A percentile compares a stretch with the other conserved stretches of the same genome.
Conservation (phyloP, 2,888 invertebrate species). For the Tiliacea citrago region DNA sequence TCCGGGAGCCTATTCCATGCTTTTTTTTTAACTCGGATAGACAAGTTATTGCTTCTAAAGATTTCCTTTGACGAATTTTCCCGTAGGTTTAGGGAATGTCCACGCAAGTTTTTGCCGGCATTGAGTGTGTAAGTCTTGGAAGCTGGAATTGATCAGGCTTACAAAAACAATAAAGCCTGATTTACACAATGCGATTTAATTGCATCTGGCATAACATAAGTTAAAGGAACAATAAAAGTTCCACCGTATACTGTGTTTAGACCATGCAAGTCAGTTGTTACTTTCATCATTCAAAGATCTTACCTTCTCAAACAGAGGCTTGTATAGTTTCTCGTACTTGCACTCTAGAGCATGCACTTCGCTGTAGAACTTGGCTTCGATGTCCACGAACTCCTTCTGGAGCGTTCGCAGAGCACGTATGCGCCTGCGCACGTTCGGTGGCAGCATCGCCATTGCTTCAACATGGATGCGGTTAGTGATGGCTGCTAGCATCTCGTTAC, state of each 20-base stretch:
- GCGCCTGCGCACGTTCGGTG: conserved; percentile 94
- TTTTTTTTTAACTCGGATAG: not conserved
- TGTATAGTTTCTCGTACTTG: conserved; percentile 95
- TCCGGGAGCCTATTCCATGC: not conserved
- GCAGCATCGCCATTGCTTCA: conserved; percentile 92
- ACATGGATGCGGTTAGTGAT: conserved; percentile 91
- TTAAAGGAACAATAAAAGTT: not conserved
- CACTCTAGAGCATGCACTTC: conserved; percentile 98
- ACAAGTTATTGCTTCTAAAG: not conserved
- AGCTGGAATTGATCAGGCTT: not conserved
- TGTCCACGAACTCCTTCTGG: conserved; percentile 95
- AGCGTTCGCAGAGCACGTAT: conserved; percentile 96
- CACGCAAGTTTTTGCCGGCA: not conserved
- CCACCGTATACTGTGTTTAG: not conserved
- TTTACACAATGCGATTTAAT: not conserved
- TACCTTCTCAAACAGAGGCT: conserved; percentile 95
- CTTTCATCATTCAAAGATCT: not conserved
- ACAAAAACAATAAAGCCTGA: not conserved
- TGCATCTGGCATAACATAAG: not conserved
- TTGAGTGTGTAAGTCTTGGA: not conserved
- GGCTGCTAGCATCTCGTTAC: conserved; percentile 91
- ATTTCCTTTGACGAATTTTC: not conserved
- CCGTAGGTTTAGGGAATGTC: not conserved
- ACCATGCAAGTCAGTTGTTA: not conserved
- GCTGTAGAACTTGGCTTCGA: conserved; percentile 98